phyloP scores from a whole-genome alignment of 1,140 invertebrate genomes.

The Drosophila mojavensis region DNA sequence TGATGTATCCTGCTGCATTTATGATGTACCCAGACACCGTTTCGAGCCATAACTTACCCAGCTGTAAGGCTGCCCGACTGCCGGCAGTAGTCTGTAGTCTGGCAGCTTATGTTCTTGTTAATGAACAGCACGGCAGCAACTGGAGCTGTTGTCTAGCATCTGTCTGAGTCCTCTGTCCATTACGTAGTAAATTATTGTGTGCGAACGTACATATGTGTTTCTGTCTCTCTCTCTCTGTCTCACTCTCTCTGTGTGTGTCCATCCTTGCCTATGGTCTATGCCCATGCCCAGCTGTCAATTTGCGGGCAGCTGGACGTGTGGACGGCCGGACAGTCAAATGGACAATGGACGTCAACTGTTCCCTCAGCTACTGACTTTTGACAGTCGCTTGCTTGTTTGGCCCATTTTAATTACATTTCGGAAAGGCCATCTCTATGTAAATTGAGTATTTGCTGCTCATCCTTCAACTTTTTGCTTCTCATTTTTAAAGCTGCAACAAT shows the following conservation, averaged over 20 bases:
- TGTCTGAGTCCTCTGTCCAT: slow-evolving; percentile 65
- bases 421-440: slow-evolving; percentile 41
- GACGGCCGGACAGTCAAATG: slow-evolving; percentile 27
- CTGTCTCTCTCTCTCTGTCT: background rate
- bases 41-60: slow-evolving; percentile 11
- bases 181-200: slow-evolving; percentile 78
- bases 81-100: slow-evolving; percentile 43
- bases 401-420: slow-evolving; percentile 75
- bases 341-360: slow-evolving; percentile 30
- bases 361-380: slow-evolving; percentile 58
- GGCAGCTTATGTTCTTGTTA: slow-evolving; percentile 78
- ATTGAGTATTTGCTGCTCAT: slow-evolving; percentile 39
- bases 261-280: slow-evolving; percentile 40
- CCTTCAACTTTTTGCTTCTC: background rate
- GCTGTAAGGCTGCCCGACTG: background rate
- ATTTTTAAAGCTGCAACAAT: slow-evolving; percentile 53
- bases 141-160: slow-evolving; percentile 60
- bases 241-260: slow-evolving; percentile 29
- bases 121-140: slow-evolving; percentile 64
- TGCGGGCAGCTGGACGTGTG: slow-evolving; percentile 40
- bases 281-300: slow-evolving; percentile 65
- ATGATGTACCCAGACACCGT: slow-evolving; percentile 7
- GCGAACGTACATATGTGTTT: slow-evolving; percentile 61
- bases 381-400: slow-evolving; percentile 62
- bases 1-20: slow-evolving; percentile 31